Percentiles rank a stretch among this genome's conserved stretches.
Conservation (phyloP, 2,888 invertebrate genomes). For the Acanthosepion pharaonis region DNA sequence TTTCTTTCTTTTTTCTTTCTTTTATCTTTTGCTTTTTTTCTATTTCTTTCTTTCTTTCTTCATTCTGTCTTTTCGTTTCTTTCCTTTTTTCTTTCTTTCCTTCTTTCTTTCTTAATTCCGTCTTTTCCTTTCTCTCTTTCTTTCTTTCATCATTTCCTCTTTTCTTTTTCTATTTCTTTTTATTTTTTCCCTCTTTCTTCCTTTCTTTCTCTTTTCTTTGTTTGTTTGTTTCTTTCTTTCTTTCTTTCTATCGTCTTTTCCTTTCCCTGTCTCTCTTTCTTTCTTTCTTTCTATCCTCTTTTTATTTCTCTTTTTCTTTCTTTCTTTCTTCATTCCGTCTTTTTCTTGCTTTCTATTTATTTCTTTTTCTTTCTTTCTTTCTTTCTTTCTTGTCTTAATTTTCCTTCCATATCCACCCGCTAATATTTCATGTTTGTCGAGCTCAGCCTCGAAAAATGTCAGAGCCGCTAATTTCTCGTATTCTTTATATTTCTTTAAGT, state of each 20-base stretch:
- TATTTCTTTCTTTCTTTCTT: neutral
- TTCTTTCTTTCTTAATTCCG: neutral
- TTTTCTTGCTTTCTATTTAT: neutral
- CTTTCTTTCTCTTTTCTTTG: neutral
- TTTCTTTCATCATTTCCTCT: neutral
- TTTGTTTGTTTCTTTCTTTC: too few relatives aligned
- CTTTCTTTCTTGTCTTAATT: too few relatives aligned
- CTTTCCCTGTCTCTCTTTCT: too few relatives aligned
- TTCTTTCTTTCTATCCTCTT: too few relatives aligned
- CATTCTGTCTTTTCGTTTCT: neutral
- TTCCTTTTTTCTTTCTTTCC: neutral
- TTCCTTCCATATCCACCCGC: too few relatives aligned
- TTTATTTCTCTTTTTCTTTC: neutral
- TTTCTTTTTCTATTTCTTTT: neutral
- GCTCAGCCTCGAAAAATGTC: too few relatives aligned
- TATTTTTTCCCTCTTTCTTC: neutral
- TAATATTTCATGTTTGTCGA: too few relatives aligned
- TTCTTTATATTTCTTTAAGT: too few relatives aligned
- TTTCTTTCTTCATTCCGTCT: neutral
- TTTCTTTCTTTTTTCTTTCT: neutral
- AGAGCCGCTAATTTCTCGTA: rapidly evolving
- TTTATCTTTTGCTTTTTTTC: too few relatives aligned
- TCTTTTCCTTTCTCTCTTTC: neutral
- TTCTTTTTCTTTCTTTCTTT: too few relatives aligned
- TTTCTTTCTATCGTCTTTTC: too few relatives aligned